Base-by-base conservation (phyloP, 23 tunicate species). In the Ciona savignyi region DNA sequence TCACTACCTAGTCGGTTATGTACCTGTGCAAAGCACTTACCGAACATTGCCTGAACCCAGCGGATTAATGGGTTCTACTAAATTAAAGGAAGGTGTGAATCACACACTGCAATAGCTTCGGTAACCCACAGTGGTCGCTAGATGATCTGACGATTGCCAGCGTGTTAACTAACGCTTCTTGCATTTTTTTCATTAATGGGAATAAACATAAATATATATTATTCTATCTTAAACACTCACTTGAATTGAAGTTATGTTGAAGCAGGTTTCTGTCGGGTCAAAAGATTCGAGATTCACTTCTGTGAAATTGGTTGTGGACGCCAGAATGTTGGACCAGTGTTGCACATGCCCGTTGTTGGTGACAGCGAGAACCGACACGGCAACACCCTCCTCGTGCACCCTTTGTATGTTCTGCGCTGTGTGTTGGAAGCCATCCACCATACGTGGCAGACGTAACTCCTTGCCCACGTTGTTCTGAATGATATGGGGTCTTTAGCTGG, bases 251-350 rank as follows among this genome's bases (percentile, higher is more conserved):
- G n/a, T 27, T 11, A 82, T 30, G 21, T 75, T 82, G 60, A 60
- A 74, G 62, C 79, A 81, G 23, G 29, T 32, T 66, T 66, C 73
- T 23, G 2, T 34, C 2, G 73, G 73, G 3, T 35, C 30, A 73
- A 29, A 19, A 24, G 68, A 0, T 15, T 56, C 78, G 0, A 88
- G 24, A 23, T 73, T 72, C 65, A 25, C 70, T 65, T 81, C 83
- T n/a, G n/a, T n/a, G n/a, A 22, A 21, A 67, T 32, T 73, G 15
- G 88, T 56, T 3, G 77, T 73, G n/a, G 81, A 76, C 21, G 30
- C 22, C 4, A 83, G 34, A 51, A 88, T 74, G 72, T 88, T 88
- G 27, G 76, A 71, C 96, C 96, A 88, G 31, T 25, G 74, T 19
- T 51, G 62, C 2, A 82, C 68, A 15, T 67, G 71, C 28, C 96